phyloP scores from a whole-genome alignment of 64 coral and sea anemone species.

The Porites australiensis region DNA sequence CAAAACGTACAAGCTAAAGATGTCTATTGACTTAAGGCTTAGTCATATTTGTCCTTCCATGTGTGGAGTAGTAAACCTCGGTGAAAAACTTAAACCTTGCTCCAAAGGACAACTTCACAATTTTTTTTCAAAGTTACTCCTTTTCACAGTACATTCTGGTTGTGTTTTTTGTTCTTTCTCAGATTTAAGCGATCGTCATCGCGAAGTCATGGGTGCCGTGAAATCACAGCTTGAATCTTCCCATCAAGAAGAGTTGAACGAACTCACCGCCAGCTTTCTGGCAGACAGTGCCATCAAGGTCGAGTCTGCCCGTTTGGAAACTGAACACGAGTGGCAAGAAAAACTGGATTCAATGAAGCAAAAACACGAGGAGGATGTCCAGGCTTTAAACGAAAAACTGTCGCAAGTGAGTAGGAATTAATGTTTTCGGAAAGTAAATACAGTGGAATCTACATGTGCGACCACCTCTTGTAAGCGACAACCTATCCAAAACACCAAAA shows the following conservation, averaged over 20 bases:
- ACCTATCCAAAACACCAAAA: too few relatives aligned
- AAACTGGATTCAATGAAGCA: constrained; percentile 64
- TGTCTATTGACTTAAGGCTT: too few relatives aligned
- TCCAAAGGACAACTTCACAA: too few relatives aligned
- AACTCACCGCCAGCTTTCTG: constrained; percentile 80
- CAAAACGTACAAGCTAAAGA: too few relatives aligned
- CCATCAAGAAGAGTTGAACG: constrained; percentile 79
- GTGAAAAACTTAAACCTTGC: too few relatives aligned
- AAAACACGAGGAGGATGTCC: constrained; percentile 33
- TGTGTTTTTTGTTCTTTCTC: not conserved
- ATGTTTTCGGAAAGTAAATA: too few relatives aligned
- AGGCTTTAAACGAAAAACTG: constrained; percentile 51
- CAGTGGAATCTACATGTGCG: too few relatives aligned
- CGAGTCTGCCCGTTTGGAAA: constrained; percentile 77
- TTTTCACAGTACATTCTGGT: too few relatives aligned
- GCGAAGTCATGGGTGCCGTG: constrained; percentile 71
- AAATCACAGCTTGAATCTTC: constrained; percentile 75
- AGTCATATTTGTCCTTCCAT: too few relatives aligned
- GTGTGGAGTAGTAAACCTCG: too few relatives aligned
- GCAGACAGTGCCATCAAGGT: constrained; percentile 87
- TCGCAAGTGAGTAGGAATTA: constrained; percentile 44
- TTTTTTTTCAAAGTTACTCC: too few relatives aligned
- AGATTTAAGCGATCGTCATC: constrained; percentile 81
- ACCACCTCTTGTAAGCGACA: too few relatives aligned
- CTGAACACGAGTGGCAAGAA: constrained; percentile 76